Conservation (phyloP, 2,113 vertebrate genomes). For the Callorhinus ursinus region DNA sequence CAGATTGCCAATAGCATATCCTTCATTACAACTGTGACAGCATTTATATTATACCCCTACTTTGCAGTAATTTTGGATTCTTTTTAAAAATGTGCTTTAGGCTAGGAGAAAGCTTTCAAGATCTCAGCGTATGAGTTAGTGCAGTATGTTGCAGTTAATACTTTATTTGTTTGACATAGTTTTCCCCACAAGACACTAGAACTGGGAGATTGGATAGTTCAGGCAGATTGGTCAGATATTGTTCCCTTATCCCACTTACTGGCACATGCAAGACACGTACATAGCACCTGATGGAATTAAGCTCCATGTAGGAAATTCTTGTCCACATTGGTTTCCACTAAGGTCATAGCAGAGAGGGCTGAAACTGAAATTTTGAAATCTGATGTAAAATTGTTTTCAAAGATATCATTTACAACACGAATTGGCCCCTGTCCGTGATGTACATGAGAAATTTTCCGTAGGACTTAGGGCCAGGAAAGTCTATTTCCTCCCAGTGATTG, state of each 20-base stretch:
- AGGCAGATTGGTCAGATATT: neutral
- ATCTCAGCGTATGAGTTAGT: neutral
- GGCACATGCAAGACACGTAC: neutral
- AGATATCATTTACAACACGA: neutral
- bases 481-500: neutral
- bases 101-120: constrained; percentile 17
- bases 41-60: neutral
- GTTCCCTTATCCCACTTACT: neutral
- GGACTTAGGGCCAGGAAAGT: neutral
- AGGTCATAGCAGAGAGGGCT: neutral
- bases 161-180: constrained; percentile 39
- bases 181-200: neutral
- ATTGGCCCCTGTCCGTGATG: neutral
- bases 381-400: neutral
- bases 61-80: constrained; percentile 24
- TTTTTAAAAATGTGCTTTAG: neutral
- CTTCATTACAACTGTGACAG: neutral
- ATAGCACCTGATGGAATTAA: neutral
- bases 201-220: neutral
- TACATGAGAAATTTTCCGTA: neutral
- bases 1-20: neutral
- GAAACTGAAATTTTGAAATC: neutral
- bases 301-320: neutral
- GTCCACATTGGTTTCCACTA: neutral
- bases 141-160: neutral